phyloP scores from a whole-genome alignment of 53 echinoderm and acorn worm species.

The Glandiceps talaboti region DNA sequence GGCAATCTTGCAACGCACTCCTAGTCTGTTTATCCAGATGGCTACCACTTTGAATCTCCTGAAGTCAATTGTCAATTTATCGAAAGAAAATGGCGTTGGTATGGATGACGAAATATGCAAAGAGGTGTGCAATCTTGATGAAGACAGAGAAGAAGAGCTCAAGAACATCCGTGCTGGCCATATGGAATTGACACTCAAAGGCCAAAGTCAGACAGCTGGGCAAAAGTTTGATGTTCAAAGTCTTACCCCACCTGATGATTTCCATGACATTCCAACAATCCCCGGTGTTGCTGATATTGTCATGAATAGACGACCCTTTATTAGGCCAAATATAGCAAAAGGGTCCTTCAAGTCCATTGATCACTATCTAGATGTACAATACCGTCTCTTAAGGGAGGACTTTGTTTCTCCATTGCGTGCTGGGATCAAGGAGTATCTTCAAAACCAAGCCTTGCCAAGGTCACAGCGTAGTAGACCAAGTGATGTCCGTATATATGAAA shows the following conservation, averaged over 20 bases:
- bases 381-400: slow-evolving; percentile 79
- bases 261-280: slow-evolving; percentile 55
- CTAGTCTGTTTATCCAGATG: background rate
- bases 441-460: background rate
- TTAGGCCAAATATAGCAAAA: slow-evolving; percentile 39
- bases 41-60: background rate
- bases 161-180: background rate
- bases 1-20: background rate
- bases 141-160: background rate
- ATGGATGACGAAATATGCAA: background rate
- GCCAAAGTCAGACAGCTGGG: background rate
- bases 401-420: slow-evolving; percentile 62
- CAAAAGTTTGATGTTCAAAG: slow-evolving; percentile 2
- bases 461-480: background rate
- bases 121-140: background rate
- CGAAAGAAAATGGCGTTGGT: background rate
- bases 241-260: slow-evolving; percentile 49
- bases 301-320: slow-evolving; percentile 37
- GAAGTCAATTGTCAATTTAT: background rate
- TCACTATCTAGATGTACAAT: slow-evolving; percentile 90
- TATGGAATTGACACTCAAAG: background rate
- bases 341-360: slow-evolving; percentile 51
- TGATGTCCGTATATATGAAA: slow-evolving; percentile 25
- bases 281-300: slow-evolving; percentile 18
- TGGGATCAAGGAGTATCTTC: slow-evolving; percentile 42